These are phyloP conservation scores for Helicoverpa zea DNA, from an alignment of 1,140 invertebrate species.

Conservation along the genomic window DNA sequence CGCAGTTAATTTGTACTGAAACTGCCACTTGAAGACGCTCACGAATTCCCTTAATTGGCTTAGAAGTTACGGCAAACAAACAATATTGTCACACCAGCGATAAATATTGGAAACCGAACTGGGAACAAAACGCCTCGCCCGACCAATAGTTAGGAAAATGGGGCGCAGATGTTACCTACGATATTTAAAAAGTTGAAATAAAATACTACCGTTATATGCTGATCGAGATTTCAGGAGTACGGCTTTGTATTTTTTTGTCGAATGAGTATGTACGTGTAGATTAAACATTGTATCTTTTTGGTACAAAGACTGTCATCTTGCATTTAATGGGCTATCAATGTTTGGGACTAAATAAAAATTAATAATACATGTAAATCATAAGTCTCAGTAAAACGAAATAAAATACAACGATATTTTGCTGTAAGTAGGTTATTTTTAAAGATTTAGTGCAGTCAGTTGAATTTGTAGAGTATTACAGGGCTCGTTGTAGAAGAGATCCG, in stretches of 20 bases:
- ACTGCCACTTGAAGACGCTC: constrained; percentile 64
- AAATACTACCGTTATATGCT: constrained; percentile 8
- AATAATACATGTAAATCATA: not conserved
- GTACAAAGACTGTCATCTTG: too few species aligned
- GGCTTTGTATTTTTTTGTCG: not conserved
- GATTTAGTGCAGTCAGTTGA: constrained; percentile 49
- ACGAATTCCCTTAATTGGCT: constrained; percentile 63
- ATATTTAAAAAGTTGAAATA: constrained; percentile 42
- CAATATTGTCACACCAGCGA: constrained; percentile 55
- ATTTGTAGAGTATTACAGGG: constrained; percentile 52
- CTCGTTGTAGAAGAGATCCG: constrained; percentile 52
- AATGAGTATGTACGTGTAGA: too few species aligned
- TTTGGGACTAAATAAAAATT: not conserved
- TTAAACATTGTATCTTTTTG: too few species aligned
- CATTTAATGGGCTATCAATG: not conserved
- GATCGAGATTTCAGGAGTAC: constrained; percentile 18
- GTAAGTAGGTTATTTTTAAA: constrained; percentile 50
- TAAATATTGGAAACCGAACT: constrained; percentile 51
- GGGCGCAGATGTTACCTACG: constrained; percentile 39
- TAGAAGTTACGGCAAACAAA: constrained; percentile 63
- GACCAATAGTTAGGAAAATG: constrained; percentile 38
- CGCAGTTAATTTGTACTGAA: constrained; percentile 71
- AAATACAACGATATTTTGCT: constrained; percentile 34
- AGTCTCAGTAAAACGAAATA: not conserved
- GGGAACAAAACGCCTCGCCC: constrained; percentile 23